Base-by-base conservation (phyloP, 30 jellyfish, hydroid and myxozoan species). In the Mastigias papua region DNA sequence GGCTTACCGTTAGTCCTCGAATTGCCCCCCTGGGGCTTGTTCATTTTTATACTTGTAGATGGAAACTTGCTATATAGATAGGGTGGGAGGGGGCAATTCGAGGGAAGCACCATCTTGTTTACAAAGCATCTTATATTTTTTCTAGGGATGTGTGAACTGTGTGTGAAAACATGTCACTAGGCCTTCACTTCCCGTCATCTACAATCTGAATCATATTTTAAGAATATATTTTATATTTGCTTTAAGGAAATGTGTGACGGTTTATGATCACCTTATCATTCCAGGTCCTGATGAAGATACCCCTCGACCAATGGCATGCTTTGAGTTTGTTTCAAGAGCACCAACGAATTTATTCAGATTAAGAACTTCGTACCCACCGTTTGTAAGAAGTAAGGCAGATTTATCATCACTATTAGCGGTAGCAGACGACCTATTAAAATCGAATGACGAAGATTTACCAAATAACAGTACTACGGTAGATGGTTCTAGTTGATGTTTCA, bases 271-370 rank as follows among this genome's bases (percentile, higher is more conserved):
- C 25, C 10, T 37, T 37, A 3, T 51, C 17, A 51, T 57, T 57
- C 27, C 70, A 95, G 99, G 99, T 13, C 96, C 93, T 16, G 98
- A 86, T 84, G 99, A 95, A 78, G 99, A 95, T 66, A 90, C 92
- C 20, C 95, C 99, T 1, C 86, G 99, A 62, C 98, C 98, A 69
- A 90, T 95, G 99, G 96, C 79, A 69, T 95, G 99, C 73, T 95
- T 95, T 48, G 92, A 87, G 71, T 95, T 95, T 71, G 96, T 95
- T 4, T 90, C 97, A 62, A 87, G 97, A 60, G 98, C 97, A 23
- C 96, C 99, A 34, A 76, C 89, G 26, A 82, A 90, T 63, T 61
- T 90, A 29, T 86, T 89, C 64, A 89, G 82, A 77, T 23, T 89
- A 31, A 31, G 90, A 37, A 80, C 87, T 4, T 78, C 91, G 28